These are phyloP conservation scores for Motacilla tschutschensis DNA, from an alignment of 2,113 vertebrate genomes.

Conservation along the genomic window DNA sequence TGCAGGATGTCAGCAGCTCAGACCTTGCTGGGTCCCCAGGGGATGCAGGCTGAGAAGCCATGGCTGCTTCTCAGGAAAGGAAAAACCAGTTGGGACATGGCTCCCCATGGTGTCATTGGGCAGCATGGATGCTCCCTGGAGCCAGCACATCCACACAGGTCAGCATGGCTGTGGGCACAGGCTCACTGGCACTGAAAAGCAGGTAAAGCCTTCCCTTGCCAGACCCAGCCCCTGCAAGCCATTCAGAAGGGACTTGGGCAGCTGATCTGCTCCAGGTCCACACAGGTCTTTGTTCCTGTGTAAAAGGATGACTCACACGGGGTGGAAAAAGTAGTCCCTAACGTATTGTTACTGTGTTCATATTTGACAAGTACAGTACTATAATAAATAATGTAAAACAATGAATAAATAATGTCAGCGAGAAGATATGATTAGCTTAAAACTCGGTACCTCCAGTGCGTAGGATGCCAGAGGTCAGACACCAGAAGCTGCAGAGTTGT, in stretches of 20 bases:
- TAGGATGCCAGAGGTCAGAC: background rate
- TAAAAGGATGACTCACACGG: background rate
- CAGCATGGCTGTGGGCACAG: background rate
- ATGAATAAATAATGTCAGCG: conserved; percentile 35
- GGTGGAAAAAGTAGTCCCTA: background rate
- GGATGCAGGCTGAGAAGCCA: background rate
- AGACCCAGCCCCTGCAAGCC: background rate
- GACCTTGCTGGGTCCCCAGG: background rate
- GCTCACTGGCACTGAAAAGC: background rate
- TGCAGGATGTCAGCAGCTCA: background rate
- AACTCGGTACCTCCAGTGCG: background rate
- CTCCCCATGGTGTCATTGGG: fast-evolving
- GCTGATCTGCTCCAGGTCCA: background rate
- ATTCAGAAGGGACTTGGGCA: background rate
- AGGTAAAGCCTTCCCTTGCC: background rate
- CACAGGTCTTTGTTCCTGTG: background rate
- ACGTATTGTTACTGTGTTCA: background rate
- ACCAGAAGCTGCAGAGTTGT: background rate
- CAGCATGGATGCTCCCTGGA: background rate
- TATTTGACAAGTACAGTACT: conserved; percentile 29
- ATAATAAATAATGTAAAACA: conserved; percentile 45
- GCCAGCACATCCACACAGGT: background rate
- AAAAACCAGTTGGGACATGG: background rate
- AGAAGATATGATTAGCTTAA: conserved; percentile 33
- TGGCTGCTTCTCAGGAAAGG: background rate